Percentiles rank a stretch among this genome's conserved stretches.
Evolutionary conservation across 2,113 vertebrate species (phyloP).

Genomic region (Perognathus longimembris): DNA sequence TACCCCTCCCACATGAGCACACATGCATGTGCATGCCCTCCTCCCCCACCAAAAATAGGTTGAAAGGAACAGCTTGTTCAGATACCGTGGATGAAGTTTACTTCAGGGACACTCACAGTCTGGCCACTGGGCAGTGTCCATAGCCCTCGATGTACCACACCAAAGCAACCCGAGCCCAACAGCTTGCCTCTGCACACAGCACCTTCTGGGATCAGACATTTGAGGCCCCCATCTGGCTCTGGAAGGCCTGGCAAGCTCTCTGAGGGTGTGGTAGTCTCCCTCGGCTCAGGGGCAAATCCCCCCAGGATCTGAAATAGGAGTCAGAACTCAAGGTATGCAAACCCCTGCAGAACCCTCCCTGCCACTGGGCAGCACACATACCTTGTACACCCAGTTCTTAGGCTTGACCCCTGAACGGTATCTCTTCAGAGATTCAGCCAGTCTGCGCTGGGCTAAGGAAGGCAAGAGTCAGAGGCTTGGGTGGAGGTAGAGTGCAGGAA

Average conservation of each 20-base stretch:
- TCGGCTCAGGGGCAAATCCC: conserved; percentile 77
- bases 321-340: not conserved
- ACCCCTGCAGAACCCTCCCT: too few species aligned
- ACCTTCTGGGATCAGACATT: conserved; percentile 91
- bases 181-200: conserved; percentile 89
- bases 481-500: not conserved
- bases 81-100: not conserved
- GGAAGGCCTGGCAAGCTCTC: not conserved
- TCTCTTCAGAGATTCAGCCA: conserved; percentile 90
- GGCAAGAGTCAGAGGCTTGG: conserved; percentile 21
- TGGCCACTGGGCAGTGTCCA: conserved; percentile 89
- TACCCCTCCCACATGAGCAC: too few species aligned
- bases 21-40: too few species aligned
- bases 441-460: conserved; percentile 90
- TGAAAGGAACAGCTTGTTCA: not conserved
- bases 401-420: conserved; percentile 79
- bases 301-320: conserved; percentile 81
- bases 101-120: conserved; percentile 84
- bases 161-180: conserved; percentile 93
- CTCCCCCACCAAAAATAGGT: too few species aligned
- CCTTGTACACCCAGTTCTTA: conserved; percentile 88
- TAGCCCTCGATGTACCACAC: conserved; percentile 90
- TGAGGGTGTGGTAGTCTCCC: conserved; percentile 60
- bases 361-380: conserved; percentile 59
- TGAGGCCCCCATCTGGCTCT: conserved; percentile 85